Percentiles rank a stretch among this genome's conserved stretches.
These are phyloP conservation scores for Caenorhabditis japonica DNA, from an alignment of 2,888 invertebrate species.

Conservation along the genomic window DNA sequence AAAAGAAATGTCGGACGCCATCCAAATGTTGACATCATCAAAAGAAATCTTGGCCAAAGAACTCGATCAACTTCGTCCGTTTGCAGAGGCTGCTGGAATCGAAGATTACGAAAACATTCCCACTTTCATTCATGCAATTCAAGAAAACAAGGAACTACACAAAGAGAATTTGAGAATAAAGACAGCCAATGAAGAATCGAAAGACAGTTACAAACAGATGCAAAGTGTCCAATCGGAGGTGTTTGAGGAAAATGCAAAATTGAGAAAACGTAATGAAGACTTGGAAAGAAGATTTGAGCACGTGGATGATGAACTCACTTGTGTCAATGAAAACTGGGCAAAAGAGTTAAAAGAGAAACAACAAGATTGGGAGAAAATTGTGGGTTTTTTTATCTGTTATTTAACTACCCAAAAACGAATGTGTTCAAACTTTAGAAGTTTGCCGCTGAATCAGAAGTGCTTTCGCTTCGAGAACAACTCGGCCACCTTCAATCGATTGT, in stretches of 20 bases:
- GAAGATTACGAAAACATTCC: conserved; percentile 47
- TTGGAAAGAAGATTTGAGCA: conserved; percentile 60
- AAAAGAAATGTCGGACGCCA: conserved; percentile 41
- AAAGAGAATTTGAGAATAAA: conserved; percentile 22
- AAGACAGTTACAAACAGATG: conserved; percentile 47
- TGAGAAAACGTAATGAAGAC: conserved; percentile 55
- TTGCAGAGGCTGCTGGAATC: conserved; percentile 55
- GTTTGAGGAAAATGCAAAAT: conserved; percentile 51
- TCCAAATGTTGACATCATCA: conserved; percentile 42
- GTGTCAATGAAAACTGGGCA: conserved; percentile 67
- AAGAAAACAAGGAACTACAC: conserved; percentile 39
- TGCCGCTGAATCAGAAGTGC: conserved; percentile 57
- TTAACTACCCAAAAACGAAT: too few relatives aligned
- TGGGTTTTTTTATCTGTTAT: conserved; percentile 8
- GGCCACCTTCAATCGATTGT: conserved; percentile 55
- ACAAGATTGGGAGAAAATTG: conserved; percentile 56
- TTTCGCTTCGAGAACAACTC: conserved; percentile 56
- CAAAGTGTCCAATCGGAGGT: conserved; percentile 39
- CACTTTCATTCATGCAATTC: conserved; percentile 37
- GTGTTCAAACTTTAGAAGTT: conserved; percentile 57
- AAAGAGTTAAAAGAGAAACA: conserved; percentile 56
- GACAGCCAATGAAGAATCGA: conserved; percentile 40
- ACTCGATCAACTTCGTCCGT: conserved; percentile 57
- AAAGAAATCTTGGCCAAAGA: conserved; percentile 53
- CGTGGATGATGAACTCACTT: conserved; percentile 59